Evolutionary conservation across 2,797 vertebrate genomes (phyloP), one percentile per base, ranked within the genome.

Genomic region (Thalassophryne amazonica): DNA sequence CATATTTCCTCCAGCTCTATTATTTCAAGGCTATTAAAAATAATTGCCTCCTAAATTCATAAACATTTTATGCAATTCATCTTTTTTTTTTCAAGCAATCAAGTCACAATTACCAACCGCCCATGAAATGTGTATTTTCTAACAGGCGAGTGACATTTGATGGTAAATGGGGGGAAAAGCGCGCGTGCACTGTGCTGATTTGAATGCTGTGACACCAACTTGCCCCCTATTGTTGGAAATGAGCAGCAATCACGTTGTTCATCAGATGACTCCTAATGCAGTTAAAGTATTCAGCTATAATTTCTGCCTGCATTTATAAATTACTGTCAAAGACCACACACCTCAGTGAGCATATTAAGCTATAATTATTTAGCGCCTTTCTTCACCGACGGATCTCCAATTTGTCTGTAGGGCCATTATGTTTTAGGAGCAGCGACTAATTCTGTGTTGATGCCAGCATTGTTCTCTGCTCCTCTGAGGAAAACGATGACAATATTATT

Each of bases 341-440:
- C 97, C 96, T 99, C 97, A 94, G 91, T 95, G 96, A 98, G 93
- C 95, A 98, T 95, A 98, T 99, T 98, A 97, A 97, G 95, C 94
- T 91, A 95, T 99, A 97, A 98, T 98, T 97, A 99, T 98, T 97
- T 94, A 99, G 95, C 50, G 94, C 91, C 89, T 90, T 89, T 93
- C 93, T 93, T 91, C 90, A 80, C 92, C 92, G 86, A 93, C 76
- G 94, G 92, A 92, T 93, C 92, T 89, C 92, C 93, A 94, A 94
- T 95, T 94, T 91, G 93, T 93, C 93, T 94, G 93, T 90, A 87
- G 93, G 86, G 94, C 91, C 92, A 89, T 94, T 95, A 94, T 93
- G 93, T 93, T 93, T 94, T 93, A 93, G 91, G n/a, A 91, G 91
- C 92, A 92, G 92, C 92, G 91, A 93, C 94, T 92, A 92, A 84